Percentiles rank a stretch among this genome's conserved stretches.
Evolutionary conservation across 2,797 vertebrate genomes (phyloP).

Genomic region (Pseudochaenichthys georgianus): DNA sequence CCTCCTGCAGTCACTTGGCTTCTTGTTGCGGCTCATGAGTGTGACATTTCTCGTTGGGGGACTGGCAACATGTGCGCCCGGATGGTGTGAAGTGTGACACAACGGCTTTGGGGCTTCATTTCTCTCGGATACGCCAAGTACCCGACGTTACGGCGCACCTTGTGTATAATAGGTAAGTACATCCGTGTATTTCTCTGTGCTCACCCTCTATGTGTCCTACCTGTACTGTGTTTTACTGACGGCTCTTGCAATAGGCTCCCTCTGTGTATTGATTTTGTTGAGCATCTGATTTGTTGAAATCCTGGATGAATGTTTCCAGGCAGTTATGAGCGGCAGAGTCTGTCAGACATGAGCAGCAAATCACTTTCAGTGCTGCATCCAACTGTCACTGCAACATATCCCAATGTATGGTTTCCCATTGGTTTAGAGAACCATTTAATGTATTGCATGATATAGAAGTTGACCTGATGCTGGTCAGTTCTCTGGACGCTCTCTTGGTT

Average conservation of each 20-base stretch:
- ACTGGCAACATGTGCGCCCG: conserved; percentile 77
- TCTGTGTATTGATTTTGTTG: conserved; percentile 21
- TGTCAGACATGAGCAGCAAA: conserved; percentile 27
- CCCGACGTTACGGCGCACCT: conserved; percentile 74
- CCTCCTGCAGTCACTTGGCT: conserved; percentile 50
- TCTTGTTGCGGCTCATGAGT: conserved; percentile 41
- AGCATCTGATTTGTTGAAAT: conserved; percentile 25
- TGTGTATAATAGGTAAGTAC: conserved; percentile 72
- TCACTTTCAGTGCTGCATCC: conserved; percentile 38
- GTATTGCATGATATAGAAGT: conserved; percentile 12
- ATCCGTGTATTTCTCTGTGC: conserved; percentile 22
- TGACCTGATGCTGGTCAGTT: conserved; percentile 9
- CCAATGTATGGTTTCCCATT: background rate
- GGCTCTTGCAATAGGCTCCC: background rate
- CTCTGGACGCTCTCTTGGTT: conserved; percentile 5
- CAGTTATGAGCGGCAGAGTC: conserved; percentile 7
- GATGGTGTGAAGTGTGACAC: conserved; percentile 73
- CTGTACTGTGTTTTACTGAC: conserved; percentile 6
- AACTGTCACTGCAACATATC: conserved; percentile 29
- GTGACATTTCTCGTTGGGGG: conserved; percentile 62
- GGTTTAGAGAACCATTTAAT: conserved; percentile 5
- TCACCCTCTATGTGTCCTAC: background rate
- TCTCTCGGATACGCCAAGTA: conserved; percentile 72
- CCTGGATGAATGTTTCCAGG: conserved; percentile 10
- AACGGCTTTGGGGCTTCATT: conserved; percentile 55